phyloP scores from a whole-genome alignment of 2,113 vertebrate genomes.

The Phaethon lepturus region DNA sequence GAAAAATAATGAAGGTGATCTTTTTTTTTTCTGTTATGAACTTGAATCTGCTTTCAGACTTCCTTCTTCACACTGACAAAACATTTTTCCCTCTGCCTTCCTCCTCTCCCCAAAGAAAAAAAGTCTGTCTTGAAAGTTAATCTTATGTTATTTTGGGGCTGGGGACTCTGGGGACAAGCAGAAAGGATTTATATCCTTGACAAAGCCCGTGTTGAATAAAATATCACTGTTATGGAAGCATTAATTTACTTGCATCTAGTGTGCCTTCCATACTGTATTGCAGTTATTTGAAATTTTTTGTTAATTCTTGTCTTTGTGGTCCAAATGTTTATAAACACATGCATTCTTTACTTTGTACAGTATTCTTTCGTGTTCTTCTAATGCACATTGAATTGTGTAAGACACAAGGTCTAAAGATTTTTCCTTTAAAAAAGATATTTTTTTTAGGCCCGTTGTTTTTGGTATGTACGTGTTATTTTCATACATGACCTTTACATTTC shows the following conservation, averaged over 20 bases:
- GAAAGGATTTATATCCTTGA: background rate
- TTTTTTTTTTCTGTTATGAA: background rate
- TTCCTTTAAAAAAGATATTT: background rate
- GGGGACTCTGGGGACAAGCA: background rate
- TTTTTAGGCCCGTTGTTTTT: background rate
- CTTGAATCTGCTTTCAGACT: background rate
- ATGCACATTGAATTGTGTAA: background rate
- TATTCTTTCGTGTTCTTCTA: background rate
- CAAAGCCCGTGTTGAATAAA: background rate
- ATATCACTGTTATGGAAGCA: background rate
- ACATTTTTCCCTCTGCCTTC: background rate
- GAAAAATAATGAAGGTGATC: background rate
- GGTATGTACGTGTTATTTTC: accelerated
- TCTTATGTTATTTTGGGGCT: background rate
- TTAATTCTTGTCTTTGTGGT: background rate
- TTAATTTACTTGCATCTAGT: background rate
- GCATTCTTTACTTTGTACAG: background rate
- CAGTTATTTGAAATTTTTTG: background rate
- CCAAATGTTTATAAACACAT: background rate
- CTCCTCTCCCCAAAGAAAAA: background rate
- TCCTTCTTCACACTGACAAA: background rate
- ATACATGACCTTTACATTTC: background rate
- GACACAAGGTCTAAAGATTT: background rate
- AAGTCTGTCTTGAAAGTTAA: background rate
- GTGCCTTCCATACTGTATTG: background rate